Evolutionary conservation across 2,797 vertebrate species (phyloP).

Genomic region (Helarctos malayanus): DNA sequence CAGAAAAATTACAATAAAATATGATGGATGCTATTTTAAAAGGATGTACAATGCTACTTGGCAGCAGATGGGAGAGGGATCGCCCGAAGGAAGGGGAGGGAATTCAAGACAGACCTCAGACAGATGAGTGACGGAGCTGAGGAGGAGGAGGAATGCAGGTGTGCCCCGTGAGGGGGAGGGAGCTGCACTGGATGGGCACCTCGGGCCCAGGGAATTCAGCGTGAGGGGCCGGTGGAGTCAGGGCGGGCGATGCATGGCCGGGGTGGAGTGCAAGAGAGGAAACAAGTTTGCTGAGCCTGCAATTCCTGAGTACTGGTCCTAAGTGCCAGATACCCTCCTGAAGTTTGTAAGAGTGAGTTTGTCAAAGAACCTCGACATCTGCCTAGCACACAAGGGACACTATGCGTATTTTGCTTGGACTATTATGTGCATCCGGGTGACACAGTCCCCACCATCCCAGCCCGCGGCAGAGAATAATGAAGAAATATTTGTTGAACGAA

Average conservation of each 20-base stretch:
- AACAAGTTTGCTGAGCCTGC: neutral
- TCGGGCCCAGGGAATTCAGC: neutral
- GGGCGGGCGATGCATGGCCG: neutral
- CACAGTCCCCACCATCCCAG: neutral
- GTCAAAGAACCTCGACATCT: neutral
- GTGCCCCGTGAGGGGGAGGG: neutral
- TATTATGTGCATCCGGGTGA: neutral
- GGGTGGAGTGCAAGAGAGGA: neutral
- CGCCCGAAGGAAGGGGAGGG: neutral
- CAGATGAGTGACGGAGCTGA: neutral
- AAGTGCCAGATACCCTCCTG: neutral
- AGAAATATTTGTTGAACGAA: constrained; percentile 20
- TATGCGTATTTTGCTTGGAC: neutral
- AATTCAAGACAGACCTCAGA: constrained; percentile 17
- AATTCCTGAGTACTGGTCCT: neutral
- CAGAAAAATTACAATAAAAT: constrained; percentile 44
- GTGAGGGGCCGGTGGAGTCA: neutral
- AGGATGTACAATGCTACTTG: neutral
- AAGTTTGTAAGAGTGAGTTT: neutral
- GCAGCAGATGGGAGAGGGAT: neutral
- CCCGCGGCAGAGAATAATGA: neutral
- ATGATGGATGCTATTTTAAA: constrained; percentile 25
- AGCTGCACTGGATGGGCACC: neutral
- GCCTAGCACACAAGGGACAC: neutral
- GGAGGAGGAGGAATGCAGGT: constrained; percentile 29